A percentile compares a stretch with the other conserved stretches of the same genome.
Conservation (phyloP, 2,888 invertebrate species). For the Eremobia ochroleuca region DNA sequence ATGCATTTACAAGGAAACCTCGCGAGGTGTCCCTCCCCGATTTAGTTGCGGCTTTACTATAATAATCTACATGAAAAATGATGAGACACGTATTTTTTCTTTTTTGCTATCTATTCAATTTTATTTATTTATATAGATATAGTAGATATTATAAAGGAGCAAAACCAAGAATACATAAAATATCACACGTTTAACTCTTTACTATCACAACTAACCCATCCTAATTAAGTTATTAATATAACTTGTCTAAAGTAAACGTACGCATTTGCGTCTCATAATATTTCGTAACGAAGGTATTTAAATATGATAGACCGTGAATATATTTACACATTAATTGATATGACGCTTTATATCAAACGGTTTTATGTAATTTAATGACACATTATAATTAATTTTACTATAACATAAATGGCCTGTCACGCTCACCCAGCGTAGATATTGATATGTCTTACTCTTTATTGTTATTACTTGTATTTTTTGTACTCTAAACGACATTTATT, state of each 20-base stretch:
- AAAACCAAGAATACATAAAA: not conserved
- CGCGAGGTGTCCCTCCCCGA: no score
- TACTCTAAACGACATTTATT: no score
- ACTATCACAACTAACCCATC: not conserved
- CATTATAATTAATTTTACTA: not conserved
- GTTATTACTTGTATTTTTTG: no score
- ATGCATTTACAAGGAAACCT: no score
- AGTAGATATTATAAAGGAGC: not conserved
- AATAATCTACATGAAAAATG: no score
- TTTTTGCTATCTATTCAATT: no score
- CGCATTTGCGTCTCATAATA: slow-evolving; percentile 28
- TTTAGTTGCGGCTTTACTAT: no score
- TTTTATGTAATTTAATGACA: slow-evolving; percentile 40
- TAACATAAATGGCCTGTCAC: slow-evolving; percentile 25
- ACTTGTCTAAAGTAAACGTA: slow-evolving; percentile 27
- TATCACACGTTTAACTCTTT: not conserved
- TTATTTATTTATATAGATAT: no score
- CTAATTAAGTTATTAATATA: slow-evolving; percentile 43
- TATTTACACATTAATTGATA: slow-evolving; percentile 43
- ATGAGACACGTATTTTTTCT: no score
- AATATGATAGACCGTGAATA: slow-evolving; percentile 35
- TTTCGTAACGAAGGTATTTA: slow-evolving; percentile 37
- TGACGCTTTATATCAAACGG: slow-evolving; percentile 6
- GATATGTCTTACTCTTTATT: no score
- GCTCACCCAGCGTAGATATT: no score